These are phyloP conservation scores for Simalia tracyae DNA, from an alignment of 2,797 vertebrate genomes.

Conservation along the genomic window DNA sequence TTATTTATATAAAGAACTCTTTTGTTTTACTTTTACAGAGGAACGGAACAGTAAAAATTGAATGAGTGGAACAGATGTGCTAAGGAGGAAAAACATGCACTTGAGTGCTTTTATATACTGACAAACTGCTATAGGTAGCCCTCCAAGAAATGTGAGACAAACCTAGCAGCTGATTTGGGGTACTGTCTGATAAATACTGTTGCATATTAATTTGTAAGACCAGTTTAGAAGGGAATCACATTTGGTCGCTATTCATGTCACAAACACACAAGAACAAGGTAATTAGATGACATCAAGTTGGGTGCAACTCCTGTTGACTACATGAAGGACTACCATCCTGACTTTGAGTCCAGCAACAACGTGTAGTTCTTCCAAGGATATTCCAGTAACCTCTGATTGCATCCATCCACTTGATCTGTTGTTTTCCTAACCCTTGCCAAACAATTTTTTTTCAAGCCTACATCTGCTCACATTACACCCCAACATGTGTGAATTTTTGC, in stretches of 20 bases:
- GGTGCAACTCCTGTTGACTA: background rate
- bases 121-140: background rate
- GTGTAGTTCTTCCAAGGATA: background rate
- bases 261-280: background rate
- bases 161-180: background rate
- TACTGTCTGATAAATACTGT: background rate
- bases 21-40: slow-evolving; percentile 11
- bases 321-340: background rate
- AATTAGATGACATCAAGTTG: background rate
- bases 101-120: background rate
- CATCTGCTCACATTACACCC: background rate
- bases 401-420: background rate
- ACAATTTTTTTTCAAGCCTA: background rate
- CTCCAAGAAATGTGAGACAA: background rate
- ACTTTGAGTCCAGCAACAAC: background rate
- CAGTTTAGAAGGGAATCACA: background rate
- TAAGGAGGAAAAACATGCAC: background rate
- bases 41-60: background rate
- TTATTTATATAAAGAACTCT: background rate
- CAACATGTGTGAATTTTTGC: background rate
- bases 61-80: background rate
- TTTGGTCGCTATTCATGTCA: background rate
- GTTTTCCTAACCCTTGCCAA: background rate
- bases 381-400: background rate
- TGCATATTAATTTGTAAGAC: background rate